Percentiles rank a stretch among this genome's conserved stretches.
These are phyloP conservation scores for Brachyopa scutellaris DNA, from an alignment of 2,888 invertebrate species.

Conservation along the genomic window DNA sequence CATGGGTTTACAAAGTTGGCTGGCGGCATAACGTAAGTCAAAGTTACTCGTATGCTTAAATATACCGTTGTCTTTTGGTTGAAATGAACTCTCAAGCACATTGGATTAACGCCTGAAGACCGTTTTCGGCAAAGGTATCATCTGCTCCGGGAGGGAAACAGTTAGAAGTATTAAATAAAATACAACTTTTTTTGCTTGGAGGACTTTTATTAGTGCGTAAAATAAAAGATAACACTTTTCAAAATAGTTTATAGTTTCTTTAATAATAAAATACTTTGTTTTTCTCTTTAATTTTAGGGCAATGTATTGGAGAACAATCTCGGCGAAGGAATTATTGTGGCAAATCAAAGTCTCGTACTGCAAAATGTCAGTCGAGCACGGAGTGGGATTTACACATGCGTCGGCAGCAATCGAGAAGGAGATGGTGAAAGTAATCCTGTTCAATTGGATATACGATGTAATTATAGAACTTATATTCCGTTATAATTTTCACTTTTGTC, in stretches of 20 bases:
- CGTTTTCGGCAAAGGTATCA: no score
- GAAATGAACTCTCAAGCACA: no score
- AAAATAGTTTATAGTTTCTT: no score
- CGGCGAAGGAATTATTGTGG: constrained; percentile 91
- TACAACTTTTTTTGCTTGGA: no score
- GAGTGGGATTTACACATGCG: constrained; percentile 93
- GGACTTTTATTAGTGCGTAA: no score
- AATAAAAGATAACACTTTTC: no score
- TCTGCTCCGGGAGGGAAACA: no score
- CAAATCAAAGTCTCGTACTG: constrained; percentile 94
- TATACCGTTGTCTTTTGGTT: neutral
- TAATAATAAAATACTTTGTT: neutral
- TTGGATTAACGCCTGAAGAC: no score
- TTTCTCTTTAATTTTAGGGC: constrained; percentile 83
- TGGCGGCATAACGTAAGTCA: constrained; percentile 89
- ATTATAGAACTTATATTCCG: constrained; percentile 79
- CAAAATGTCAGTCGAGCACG: constrained; percentile 90
- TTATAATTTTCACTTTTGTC: no score
- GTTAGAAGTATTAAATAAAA: no score
- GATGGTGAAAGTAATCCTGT: constrained; percentile 94
- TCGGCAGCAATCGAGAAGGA: constrained; percentile 93
- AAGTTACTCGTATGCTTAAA: constrained; percentile 1
- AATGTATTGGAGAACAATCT: constrained; percentile 90
- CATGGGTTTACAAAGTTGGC: constrained; percentile 90
- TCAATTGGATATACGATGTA: constrained; percentile 92